phyloP scores from a whole-genome alignment of 2,888 invertebrate species.

The Cantharis rustica region DNA sequence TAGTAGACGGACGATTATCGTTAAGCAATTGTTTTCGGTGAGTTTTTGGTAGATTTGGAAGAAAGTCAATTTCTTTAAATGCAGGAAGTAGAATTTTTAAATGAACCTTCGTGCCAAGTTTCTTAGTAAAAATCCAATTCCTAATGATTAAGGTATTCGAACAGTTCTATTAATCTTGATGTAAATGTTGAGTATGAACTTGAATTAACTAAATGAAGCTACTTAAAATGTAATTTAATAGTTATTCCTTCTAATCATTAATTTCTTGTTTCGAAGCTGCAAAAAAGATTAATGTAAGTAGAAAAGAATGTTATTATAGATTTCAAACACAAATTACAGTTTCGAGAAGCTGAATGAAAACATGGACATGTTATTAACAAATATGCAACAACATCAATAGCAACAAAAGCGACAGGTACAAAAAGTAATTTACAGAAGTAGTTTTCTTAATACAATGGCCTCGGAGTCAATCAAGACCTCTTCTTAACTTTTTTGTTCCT shows the following conservation, averaged over 20 bases:
- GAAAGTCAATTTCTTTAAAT: neutral
- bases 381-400: conserved; percentile 9
- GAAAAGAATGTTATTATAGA: conserved; percentile 21
- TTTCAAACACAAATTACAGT: conserved; percentile 19
- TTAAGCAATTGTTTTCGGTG: neutral
- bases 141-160: neutral
- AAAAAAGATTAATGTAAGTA: neutral
- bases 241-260: neutral
- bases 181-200: neutral
- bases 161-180: neutral
- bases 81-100: neutral
- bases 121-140: neutral
- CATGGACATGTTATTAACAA: conserved; percentile 23
- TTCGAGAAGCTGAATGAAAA: conserved; percentile 4
- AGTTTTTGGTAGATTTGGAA: neutral
- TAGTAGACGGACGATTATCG: neutral
- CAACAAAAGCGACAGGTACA: conserved; percentile 14
- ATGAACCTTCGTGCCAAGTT: neutral
- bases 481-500: conserved; percentile 21
- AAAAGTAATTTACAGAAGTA: conserved; percentile 17
- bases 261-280: neutral
- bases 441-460: conserved; percentile 25
- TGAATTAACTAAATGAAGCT: neutral
- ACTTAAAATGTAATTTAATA: neutral
- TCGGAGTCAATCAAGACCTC: conserved; percentile 26